Evolutionary conservation across 2,888 invertebrate genomes (phyloP).

Genomic region (Netelia fuscicornis): DNA sequence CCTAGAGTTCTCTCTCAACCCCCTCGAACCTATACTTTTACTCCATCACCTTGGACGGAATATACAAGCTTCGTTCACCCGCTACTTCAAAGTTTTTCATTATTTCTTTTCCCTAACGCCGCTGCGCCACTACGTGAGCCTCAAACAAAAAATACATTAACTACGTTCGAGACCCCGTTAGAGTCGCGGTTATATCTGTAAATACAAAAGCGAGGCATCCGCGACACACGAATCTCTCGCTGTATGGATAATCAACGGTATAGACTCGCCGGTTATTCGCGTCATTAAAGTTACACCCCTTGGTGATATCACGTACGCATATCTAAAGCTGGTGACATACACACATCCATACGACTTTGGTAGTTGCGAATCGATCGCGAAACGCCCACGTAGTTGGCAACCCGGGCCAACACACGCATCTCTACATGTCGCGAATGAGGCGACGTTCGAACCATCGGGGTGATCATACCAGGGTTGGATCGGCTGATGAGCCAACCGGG

Average conservation of each 20-base stretch:
- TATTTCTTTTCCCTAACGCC: constrained; percentile 18
- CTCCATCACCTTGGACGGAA: neutral
- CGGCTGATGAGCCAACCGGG: neutral
- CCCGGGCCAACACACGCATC: no score
- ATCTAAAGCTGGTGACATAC: no score
- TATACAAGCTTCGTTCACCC: neutral
- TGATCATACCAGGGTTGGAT: neutral
- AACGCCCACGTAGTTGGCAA: constrained; percentile 8
- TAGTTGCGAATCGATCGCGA: constrained; percentile 11
- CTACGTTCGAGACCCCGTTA: neutral
- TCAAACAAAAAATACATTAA: constrained; percentile 19
- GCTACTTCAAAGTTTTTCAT: constrained; percentile 29
- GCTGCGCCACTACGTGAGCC: neutral
- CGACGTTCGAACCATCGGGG: neutral
- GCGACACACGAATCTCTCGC: neutral
- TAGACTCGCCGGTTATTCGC: neutral
- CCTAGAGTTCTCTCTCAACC: neutral
- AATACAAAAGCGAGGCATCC: constrained; percentile 3
- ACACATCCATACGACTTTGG: no score
- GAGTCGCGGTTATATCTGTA: neutral
- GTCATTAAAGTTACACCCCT: neutral
- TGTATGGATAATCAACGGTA: neutral
- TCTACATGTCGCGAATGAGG: neutral
- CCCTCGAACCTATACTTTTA: no score
- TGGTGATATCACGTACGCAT: no score